Evolutionary conservation across 2,113 vertebrate species (phyloP).

Genomic region (Podiceps cristatus): DNA sequence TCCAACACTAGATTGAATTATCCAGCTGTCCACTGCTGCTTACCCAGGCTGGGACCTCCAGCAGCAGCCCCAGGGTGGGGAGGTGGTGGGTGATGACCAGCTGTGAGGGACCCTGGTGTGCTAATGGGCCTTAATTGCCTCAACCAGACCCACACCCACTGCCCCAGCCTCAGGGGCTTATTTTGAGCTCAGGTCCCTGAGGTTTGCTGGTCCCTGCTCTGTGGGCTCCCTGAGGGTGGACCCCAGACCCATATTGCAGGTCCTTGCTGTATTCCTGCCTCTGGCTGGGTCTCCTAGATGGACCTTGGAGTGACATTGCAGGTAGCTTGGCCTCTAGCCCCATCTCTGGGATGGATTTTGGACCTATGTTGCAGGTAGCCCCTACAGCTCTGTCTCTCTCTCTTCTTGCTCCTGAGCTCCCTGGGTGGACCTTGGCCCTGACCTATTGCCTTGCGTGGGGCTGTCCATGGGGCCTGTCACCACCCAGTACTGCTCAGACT

Average conservation of each 20-base stretch:
- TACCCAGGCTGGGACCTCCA: not conserved
- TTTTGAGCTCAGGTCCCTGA: fast-evolving
- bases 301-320: fast-evolving
- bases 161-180: not conserved
- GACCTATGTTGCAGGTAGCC: not conserved
- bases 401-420: not conserved
- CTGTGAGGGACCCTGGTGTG: not conserved
- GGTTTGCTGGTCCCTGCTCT: not conserved
- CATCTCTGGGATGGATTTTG: not conserved
- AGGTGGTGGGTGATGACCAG: not conserved
- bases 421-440: not conserved
- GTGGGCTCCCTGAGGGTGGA: fast-evolving
- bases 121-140: not conserved
- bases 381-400: not conserved
- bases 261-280: not conserved
- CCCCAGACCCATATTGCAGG: fast-evolving
- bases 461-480: not conserved
- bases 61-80: not conserved
- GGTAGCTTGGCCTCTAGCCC: not conserved
- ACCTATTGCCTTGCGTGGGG: not conserved
- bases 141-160: fast-evolving
- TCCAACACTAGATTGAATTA: not conserved
- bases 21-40: not conserved
- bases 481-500: not conserved
- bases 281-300: not conserved